These are phyloP conservation scores for Diachasma alloeum DNA, from an alignment of 1,140 invertebrate species.

Conservation along the genomic window DNA sequence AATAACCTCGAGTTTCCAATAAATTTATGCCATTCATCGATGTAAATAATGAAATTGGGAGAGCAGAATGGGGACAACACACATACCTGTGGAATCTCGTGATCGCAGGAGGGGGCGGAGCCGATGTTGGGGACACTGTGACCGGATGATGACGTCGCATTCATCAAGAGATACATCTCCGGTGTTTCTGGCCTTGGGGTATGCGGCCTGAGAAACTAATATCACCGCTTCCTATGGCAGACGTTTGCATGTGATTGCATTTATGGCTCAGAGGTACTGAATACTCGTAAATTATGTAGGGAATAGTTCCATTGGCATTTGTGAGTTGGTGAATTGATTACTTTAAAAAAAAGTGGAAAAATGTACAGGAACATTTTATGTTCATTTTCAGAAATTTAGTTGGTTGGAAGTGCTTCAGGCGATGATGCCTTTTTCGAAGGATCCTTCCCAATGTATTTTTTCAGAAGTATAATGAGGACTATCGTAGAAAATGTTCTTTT, in stretches of 20 bases:
- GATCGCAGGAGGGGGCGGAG: neutral
- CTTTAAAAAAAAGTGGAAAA: neutral
- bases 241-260: conserved; percentile 22
- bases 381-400: no score
- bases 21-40: neutral
- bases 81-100: conserved; percentile 3
- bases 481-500: no score
- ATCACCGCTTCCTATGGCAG: conserved; percentile 21
- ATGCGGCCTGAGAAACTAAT: conserved; percentile 26
- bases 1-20: neutral
- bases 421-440: no score
- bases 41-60: neutral
- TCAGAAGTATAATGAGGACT: no score
- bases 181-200: neutral
- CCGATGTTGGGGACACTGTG: neutral
- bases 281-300: conserved; percentile 16
- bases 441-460: no score
- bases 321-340: neutral
- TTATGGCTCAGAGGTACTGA: conserved; percentile 20
- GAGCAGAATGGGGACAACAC: neutral
- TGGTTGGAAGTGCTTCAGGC: no score
- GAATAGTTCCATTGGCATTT: neutral
- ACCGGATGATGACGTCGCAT: conserved; percentile 27
- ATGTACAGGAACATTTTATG: no score
- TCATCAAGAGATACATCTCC: conserved; percentile 20